These are phyloP conservation scores for Aphaenogaster ashmeadi DNA, from an alignment of 1,140 invertebrate species.

Conservation along the genomic window DNA sequence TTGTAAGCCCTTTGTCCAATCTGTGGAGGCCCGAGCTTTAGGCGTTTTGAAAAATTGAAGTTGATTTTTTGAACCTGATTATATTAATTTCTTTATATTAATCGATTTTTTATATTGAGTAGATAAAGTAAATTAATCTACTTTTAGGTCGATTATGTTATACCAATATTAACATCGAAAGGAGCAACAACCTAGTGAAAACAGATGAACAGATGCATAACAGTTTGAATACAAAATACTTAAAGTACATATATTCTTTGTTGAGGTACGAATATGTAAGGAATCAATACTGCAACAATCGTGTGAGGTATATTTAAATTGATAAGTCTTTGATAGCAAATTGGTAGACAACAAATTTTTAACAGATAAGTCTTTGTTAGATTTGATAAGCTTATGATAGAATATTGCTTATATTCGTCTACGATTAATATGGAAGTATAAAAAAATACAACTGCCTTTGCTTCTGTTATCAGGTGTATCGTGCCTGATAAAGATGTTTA, in stretches of 20 bases:
- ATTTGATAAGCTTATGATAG: neutral
- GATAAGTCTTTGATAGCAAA: constrained; percentile 9
- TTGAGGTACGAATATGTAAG: constrained; percentile 78
- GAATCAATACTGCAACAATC: constrained; percentile 79
- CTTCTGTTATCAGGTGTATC: constrained; percentile 77
- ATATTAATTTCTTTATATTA: neutral
- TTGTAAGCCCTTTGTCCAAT: neutral
- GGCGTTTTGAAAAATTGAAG: neutral
- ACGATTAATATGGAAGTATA: constrained; percentile 8
- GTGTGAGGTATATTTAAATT: constrained; percentile 76
- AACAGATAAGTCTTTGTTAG: constrained; percentile 18
- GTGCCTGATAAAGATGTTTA: constrained; percentile 77
- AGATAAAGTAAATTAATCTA: neutral
- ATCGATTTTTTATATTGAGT: neutral
- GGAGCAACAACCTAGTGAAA: constrained; percentile 65
- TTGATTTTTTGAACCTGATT: neutral
- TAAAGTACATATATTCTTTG: constrained; percentile 81
- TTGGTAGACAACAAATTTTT: constrained; percentile 5
- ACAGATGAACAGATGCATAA: constrained; percentile 50
- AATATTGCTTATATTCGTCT: neutral
- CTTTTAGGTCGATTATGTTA: constrained; percentile 80
- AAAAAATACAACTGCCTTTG: neutral
- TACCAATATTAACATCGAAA: constrained; percentile 80
- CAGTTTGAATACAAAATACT: constrained; percentile 79
- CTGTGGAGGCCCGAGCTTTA: neutral